A percentile compares a stretch with the other conserved stretches of the same genome.
These are phyloP conservation scores for Sminthurinus signatus DNA, from an alignment of 1,140 invertebrate species.

Conservation along the genomic window DNA sequence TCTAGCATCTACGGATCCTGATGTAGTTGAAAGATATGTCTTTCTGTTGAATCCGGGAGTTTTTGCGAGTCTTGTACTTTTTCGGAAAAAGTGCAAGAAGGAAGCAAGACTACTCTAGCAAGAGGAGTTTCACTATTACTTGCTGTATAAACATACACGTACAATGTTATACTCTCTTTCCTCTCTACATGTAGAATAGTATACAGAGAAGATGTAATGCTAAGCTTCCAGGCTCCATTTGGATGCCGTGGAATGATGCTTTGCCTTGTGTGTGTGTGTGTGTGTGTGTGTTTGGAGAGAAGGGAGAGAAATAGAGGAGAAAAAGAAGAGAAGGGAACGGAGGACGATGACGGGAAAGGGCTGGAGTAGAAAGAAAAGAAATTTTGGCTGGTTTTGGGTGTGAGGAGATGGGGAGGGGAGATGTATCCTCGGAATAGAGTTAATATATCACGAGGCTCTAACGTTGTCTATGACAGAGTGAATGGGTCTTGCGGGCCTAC, in stretches of 20 bases:
- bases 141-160: too few species aligned
- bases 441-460: conserved; percentile 46
- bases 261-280: too few species aligned
- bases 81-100: neutral
- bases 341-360: neutral
- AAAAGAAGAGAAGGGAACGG: conserved; percentile 1
- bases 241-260: neutral
- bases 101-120: neutral
- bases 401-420: conserved; percentile 8
- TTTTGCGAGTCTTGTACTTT: neutral
- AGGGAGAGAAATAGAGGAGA: neutral
- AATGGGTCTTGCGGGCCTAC: conserved; percentile 43
- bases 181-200: neutral
- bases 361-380: conserved; percentile 16
- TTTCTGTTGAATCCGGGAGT: neutral
- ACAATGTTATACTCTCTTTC: too few species aligned
- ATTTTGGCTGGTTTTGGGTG: conserved; percentile 14
- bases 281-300: neutral
- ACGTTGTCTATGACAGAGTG: conserved; percentile 46
- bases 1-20: neutral
- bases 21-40: neutral
- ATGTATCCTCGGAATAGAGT: conserved; percentile 40
- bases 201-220: neutral
- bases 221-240: neutral
- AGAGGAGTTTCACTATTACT: neutral